Evolutionary conservation across 1,140 invertebrate species (phyloP), one percentile per base, ranked within the genome.

Genomic region (Pseudomyrmex gracilis): DNA sequence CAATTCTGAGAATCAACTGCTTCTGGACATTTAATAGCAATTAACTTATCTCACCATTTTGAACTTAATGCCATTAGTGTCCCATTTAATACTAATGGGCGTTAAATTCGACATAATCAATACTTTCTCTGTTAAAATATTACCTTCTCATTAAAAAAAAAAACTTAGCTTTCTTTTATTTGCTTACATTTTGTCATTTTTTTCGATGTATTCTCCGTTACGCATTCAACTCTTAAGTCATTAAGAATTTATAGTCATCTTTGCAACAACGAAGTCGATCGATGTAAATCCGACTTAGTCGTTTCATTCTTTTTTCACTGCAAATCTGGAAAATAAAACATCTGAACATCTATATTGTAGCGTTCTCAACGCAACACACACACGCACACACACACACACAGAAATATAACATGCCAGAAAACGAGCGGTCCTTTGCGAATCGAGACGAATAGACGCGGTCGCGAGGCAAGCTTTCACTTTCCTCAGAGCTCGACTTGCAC

Each of bases 381-480:
- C 66, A 47, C 22, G 34, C 73, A 60, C 22, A 64, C 45, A 43
- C 61, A 53, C 66, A 67, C 53, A 17, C 1, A 15, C 47, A 9
- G 15, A 55, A 67, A 68, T 24, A 15, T 60, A 43, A 1, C 2
- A 67, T 17, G 45, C 10, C 45, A 74, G 60, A 51, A 64, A 76
- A 64, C 10, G 22, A 7, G 10, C 45, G 45, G 58, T 76, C 22
- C 61, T 73, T 67, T 55, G 85, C 55, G 63, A 64, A 53, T 77
- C 64, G 45, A 71, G 68, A 73, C 85, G 70, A 58, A 83, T 64
- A 73, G 85, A 84, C 67, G 80, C 66, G n/a, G 47, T 15, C 51
- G 63, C 74, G 43, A 73, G 70, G 66, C 58, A 55, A 74, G 86
- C 86, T 87, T 87, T 87, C 86, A 87, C 86, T 87, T 87, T 87